phyloP scores from a whole-genome alignment of 2,888 invertebrate genomes.

The Leptothorax acervorum region DNA sequence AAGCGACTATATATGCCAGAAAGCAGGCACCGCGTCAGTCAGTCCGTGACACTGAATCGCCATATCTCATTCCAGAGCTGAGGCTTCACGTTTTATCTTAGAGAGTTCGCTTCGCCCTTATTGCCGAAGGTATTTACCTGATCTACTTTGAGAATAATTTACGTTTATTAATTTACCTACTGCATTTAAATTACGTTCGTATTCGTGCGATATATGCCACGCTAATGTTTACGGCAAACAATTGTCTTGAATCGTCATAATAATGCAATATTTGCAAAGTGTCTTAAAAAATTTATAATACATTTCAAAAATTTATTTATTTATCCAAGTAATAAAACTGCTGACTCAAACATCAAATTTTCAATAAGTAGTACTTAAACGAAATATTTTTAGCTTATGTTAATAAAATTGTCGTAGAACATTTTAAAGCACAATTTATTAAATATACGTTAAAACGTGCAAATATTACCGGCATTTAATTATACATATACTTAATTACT shows the following conservation, averaged over 20 bases:
- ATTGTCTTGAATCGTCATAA: neutral
- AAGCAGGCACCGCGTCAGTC: slow-evolving; percentile 40
- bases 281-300: neutral
- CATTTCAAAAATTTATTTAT: neutral
- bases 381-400: neutral
- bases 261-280: neutral
- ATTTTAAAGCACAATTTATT: neutral
- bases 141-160: neutral
- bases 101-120: neutral
- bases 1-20: slow-evolving; percentile 80
- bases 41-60: slow-evolving; percentile 42
- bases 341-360: neutral
- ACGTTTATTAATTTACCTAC: neutral
- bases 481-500: neutral
- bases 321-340: neutral
- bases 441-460: neutral
- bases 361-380: neutral
- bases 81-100: neutral
- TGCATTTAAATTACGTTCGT: neutral
- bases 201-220: neutral
- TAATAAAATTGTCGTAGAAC: neutral
- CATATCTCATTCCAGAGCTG: slow-evolving; percentile 18
- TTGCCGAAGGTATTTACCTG: slow-evolving; percentile 10
- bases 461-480: neutral
- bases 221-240: neutral